Conservation (phyloP, 2,113 vertebrate species). For the Petaurus breviceps region DNA sequence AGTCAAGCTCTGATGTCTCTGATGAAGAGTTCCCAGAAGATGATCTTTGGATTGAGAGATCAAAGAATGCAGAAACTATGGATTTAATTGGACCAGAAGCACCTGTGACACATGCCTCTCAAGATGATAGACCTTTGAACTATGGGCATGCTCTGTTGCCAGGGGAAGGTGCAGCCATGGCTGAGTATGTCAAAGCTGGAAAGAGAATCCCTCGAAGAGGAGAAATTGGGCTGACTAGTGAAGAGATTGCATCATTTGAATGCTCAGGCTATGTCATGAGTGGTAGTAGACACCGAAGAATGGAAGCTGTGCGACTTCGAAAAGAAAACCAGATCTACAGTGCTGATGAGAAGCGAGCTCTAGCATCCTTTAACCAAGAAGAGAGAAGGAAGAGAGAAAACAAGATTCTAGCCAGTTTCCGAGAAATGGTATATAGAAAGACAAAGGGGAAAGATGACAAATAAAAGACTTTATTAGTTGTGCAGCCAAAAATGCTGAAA, state of each 20-base stretch:
- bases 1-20: conserved; percentile 88
- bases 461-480: conserved; percentile 74
- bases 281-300: conserved; percentile 97
- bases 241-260: conserved; percentile 95
- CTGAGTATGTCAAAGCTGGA: conserved; percentile 96
- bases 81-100: conserved; percentile 93
- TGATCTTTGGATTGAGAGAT: conserved; percentile 89
- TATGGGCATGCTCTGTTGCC: conserved; percentile 96
- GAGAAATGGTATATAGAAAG: conserved; percentile 97
- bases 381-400: conserved; percentile 96
- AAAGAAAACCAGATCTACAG: conserved; percentile 99
- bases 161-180: conserved; percentile 98
- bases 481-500: not conserved
- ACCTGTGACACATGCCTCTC: conserved; percentile 89
- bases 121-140: conserved; percentile 93
- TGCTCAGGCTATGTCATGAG: conserved; percentile 98
- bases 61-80: conserved; percentile 81
- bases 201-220: conserved; percentile 98
- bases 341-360: conserved; percentile 95
- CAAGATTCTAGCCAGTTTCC: conserved; percentile 96
- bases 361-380: conserved; percentile 98
- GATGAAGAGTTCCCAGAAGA: conserved; percentile 81
- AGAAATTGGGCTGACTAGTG: conserved; percentile 96
- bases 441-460: conserved; percentile 98
- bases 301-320: conserved; percentile 97